Base-by-base conservation (phyloP, 1,140 invertebrate genomes). In the Drosophila subpulchrella region DNA sequence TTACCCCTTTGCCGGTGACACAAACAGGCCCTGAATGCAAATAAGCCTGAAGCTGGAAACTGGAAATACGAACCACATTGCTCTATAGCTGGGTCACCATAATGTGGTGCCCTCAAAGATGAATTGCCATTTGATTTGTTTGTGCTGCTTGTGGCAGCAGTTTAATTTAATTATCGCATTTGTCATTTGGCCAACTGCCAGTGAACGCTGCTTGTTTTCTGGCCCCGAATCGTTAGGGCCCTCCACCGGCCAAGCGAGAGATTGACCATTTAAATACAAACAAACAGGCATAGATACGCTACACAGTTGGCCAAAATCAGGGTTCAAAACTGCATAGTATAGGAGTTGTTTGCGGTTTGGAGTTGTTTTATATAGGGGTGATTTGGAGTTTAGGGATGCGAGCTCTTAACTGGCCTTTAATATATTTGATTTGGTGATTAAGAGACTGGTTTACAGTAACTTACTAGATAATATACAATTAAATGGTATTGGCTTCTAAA, bases 151-250 rank as follows among this genome's bases (percentile, higher is more conserved):
- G 88, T 89, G 89, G 89, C 89, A 82, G 75, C 78, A 91, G 86
- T 91, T 91, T 91, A 91, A 91, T 91, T 91, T 91, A 91, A 91
- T 91, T 91, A 91, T 88, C 83, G 78, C 67, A 85, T 91, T 91
- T 91, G 89, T 79, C 90, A 91, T 91, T 91, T 85, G 89, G 89
- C 80, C 78, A 85, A 89, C 76, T 79, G 89, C 81, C 89, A 91
- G 51, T 77, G 78, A 54, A 61, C 53, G 56, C 24, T 11, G 55
- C 39, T 15, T 42, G 61, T 44, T 41, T 30, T 36, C 13, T 17
- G 56, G 61, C n/a, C 56, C 39, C 15, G 20, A 60, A 60, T 47
- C 41, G 30, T 42, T 30, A 48, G 47, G 47, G 38, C 54, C 54
- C 34, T 44, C 61, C 55, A 60, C 1, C 30, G 61, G 34, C 51